These are phyloP conservation scores for Fissipunctia ypsillon DNA, from an alignment of 2,888 invertebrate genomes.

Conservation along the genomic window DNA sequence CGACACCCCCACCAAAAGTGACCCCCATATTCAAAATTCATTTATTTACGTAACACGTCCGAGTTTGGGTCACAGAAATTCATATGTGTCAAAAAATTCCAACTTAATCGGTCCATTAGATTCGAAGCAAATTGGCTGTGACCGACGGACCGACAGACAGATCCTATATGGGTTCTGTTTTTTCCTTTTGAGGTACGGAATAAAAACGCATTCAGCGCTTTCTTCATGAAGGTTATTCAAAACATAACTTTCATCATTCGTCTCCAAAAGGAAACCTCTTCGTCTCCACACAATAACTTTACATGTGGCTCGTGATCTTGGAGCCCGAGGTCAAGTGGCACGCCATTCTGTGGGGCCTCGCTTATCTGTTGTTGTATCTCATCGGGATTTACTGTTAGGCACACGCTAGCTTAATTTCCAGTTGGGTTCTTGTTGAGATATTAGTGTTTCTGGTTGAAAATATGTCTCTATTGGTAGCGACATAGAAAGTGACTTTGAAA, in stretches of 20 bases:
- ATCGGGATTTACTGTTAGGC: constrained; percentile 49
- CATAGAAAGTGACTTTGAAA: too few relatives aligned
- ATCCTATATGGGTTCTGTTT: too few relatives aligned
- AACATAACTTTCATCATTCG: background rate
- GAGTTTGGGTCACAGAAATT: too few relatives aligned
- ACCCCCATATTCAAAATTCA: too few relatives aligned
- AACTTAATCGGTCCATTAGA: too few relatives aligned
- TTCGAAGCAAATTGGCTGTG: too few relatives aligned
- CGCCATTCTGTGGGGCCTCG: constrained; percentile 29
- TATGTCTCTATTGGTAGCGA: background rate
- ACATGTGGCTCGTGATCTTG: constrained; percentile 44
- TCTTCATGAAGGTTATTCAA: background rate
- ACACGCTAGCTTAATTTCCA: constrained; percentile 48
- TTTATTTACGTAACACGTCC: too few relatives aligned
- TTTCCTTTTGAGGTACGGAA: too few relatives aligned
- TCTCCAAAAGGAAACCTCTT: constrained; percentile 12
- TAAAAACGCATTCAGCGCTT: background rate
- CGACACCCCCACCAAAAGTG: too few relatives aligned
- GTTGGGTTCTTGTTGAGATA: constrained; percentile 20
- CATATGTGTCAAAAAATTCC: too few relatives aligned
- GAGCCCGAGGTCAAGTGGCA: constrained; percentile 48
- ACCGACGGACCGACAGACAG: too few relatives aligned
- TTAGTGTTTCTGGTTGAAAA: background rate
- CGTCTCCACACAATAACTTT: constrained; percentile 25
- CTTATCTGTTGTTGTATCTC: constrained; percentile 48